phyloP scores from a whole-genome alignment of 2,113 vertebrate species.

The Limanda limanda region DNA sequence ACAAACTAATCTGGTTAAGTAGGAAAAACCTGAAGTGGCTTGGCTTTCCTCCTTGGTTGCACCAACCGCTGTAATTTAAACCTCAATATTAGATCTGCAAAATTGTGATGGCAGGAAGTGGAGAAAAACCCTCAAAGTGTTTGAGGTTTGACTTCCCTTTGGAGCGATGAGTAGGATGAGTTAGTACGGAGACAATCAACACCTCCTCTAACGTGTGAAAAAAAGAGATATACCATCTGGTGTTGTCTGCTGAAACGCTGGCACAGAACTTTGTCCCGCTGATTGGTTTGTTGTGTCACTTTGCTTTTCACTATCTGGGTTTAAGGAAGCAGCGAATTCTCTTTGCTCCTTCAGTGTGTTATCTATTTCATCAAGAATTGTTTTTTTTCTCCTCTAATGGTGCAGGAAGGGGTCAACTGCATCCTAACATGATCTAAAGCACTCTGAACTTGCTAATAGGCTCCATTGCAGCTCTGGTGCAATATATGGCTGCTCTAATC shows the following conservation, averaged over 20 bases:
- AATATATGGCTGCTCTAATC: constrained; percentile 46
- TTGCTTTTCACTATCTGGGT: neutral
- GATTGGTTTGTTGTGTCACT: constrained; percentile 43
- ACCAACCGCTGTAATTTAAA: neutral
- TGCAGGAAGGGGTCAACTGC: constrained; percentile 6
- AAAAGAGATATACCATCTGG: constrained; percentile 60
- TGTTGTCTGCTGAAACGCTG: constrained; percentile 28
- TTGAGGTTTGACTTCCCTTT: neutral
- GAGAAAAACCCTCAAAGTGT: neutral
- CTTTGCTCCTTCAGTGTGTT: neutral
- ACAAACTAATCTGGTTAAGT: neutral
- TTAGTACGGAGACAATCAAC: constrained; percentile 53
- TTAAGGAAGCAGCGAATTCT: neutral
- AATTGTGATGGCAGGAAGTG: neutral
- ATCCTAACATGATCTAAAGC: constrained; percentile 36
- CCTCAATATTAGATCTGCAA: neutral
- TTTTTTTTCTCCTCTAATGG: constrained; percentile 15
- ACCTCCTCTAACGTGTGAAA: constrained; percentile 37
- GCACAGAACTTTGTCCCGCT: constrained; percentile 18
- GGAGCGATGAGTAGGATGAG: constrained; percentile 3
- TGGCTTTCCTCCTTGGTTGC: neutral
- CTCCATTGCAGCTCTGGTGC: neutral
- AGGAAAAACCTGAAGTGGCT: neutral
- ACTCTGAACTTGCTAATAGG: constrained; percentile 22
- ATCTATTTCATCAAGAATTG: constrained; percentile 9